Percentiles rank a stretch among this genome's conserved stretches.
Conservation (phyloP, 2,797 vertebrate genomes). For the Sebastes matsubarae region DNA sequence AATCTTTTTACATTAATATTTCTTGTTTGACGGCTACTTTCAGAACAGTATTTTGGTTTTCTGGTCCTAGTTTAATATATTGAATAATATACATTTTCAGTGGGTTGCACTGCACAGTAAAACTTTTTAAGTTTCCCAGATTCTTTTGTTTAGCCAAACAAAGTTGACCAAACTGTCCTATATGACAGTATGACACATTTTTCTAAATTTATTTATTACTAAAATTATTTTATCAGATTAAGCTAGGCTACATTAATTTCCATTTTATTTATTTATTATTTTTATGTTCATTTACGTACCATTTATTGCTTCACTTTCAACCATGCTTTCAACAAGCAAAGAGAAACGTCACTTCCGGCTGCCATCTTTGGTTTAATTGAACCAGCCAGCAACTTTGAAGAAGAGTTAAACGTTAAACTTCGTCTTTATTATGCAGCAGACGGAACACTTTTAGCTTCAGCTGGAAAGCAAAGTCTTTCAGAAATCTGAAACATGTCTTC, state of each 20-base stretch:
- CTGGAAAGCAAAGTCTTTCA: not conserved
- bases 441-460: not conserved
- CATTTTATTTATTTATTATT: not conserved
- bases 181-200: too few species aligned
- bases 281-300: too few species aligned
- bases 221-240: not conserved
- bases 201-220: not conserved
- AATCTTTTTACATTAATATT: not conserved
- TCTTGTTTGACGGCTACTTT: not conserved
- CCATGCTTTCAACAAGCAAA: not conserved
- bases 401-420: not conserved
- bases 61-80: not conserved
- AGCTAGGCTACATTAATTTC: not conserved
- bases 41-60: not conserved
- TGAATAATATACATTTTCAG: not conserved
- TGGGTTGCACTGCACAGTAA: not conserved
- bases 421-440: not conserved
- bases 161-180: not conserved
- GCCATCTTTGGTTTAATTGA: not conserved
- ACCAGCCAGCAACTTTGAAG: not conserved
- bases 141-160: not conserved
- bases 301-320: fast-evolving
- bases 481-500: not conserved
- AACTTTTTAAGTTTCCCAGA: too few species aligned
- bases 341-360: not conserved